phyloP scores from a whole-genome alignment of 2,113 vertebrate genomes.

The Rousettus leschenaultii region DNA sequence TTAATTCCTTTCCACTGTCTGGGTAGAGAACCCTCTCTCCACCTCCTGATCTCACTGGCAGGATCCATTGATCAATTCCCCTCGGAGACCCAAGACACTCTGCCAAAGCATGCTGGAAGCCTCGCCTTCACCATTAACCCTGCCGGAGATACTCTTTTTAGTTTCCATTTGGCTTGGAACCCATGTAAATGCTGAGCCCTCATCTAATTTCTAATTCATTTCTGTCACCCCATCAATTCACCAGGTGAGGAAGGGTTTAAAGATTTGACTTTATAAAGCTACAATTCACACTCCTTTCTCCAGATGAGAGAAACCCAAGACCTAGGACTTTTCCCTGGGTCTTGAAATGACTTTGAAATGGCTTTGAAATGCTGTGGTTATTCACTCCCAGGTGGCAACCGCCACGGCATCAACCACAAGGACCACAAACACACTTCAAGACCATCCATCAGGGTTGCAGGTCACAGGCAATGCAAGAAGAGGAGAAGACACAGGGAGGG shows the following conservation, averaged over 20 bases:
- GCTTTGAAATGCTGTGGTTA: neutral
- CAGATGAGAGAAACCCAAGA: neutral
- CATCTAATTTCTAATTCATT: conserved; percentile 55
- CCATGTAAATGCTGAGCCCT: conserved; percentile 32
- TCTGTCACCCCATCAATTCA: conserved; percentile 20
- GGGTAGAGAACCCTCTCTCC: neutral
- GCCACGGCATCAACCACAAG: neutral
- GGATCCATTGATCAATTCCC: neutral
- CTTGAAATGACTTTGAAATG: neutral
- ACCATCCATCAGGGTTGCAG: neutral
- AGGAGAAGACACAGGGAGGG: neutral
- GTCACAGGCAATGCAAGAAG: neutral
- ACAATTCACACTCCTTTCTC: neutral
- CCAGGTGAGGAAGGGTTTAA: neutral
- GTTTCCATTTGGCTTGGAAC: conserved; percentile 35
- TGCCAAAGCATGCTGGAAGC: neutral
- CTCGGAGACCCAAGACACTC: neutral
- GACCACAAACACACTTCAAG: neutral
- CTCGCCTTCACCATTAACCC: neutral
- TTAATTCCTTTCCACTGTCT: conserved; percentile 21
- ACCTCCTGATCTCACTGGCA: conserved; percentile 32
- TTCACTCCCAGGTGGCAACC: neutral
- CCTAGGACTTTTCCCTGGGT: neutral
- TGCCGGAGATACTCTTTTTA: neutral
- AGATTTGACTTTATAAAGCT: neutral